phyloP scores from a whole-genome alignment of 1,140 invertebrate species.

The Bemisia tabaci region DNA sequence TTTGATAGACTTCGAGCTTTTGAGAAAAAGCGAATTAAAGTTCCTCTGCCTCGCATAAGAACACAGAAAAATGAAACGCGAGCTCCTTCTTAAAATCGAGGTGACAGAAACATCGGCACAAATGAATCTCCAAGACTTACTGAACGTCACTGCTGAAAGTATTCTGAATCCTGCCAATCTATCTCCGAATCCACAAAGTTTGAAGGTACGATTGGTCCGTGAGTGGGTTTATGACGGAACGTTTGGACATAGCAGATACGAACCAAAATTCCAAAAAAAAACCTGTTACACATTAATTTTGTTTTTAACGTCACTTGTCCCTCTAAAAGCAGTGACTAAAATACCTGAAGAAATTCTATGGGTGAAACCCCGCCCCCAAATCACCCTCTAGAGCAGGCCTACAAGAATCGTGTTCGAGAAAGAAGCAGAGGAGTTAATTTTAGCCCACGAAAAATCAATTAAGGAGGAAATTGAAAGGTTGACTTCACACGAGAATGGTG shows the following conservation, averaged over 20 bases:
- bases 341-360: conserved; percentile 20
- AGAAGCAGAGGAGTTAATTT: conserved; percentile 21
- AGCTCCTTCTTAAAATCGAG: too few relatives aligned
- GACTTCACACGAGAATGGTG: too few relatives aligned
- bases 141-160: too few relatives aligned
- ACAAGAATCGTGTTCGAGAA: conserved; percentile 25
- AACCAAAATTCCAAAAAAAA: conserved; percentile 29
- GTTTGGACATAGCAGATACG: conserved; percentile 22
- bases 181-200: too few relatives aligned
- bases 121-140: too few relatives aligned
- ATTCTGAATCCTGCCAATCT: too few relatives aligned
- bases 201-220: too few relatives aligned
- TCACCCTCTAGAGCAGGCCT: conserved; percentile 26
- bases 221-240: conserved; percentile 28
- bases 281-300: conserved; percentile 21
- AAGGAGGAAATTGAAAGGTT: conserved; percentile 21
- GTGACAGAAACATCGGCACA: too few relatives aligned
- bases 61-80: too few relatives aligned
- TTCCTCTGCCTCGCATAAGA: too few relatives aligned
- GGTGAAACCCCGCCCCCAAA: conserved; percentile 27
- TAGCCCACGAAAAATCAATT: conserved; percentile 21
- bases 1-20: too few relatives aligned
- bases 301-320: conserved; percentile 25
- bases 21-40: too few relatives aligned
- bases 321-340: conserved; percentile 20